Evolutionary conservation across 2,113 vertebrate genomes (phyloP).

Genomic region (Nyctibius bracteatus): DNA sequence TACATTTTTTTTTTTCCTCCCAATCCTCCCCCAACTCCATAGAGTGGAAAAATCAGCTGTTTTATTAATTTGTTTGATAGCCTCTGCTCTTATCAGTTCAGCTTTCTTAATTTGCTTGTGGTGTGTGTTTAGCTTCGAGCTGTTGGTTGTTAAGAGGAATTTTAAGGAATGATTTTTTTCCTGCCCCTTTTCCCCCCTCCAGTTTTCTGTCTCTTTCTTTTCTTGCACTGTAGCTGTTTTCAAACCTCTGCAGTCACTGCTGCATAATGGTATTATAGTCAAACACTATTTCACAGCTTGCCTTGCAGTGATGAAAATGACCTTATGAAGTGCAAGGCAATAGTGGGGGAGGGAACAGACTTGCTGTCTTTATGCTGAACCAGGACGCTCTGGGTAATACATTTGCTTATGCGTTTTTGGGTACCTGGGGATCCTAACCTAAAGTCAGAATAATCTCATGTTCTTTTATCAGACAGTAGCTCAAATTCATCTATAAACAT

Average conservation of each 20-base stretch:
- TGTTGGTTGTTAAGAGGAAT: neutral
- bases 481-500: neutral
- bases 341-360: neutral
- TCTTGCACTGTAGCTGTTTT: neutral
- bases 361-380: neutral
- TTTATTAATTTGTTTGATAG: neutral
- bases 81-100: neutral
- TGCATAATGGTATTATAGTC: neutral
- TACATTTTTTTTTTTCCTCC: neutral
- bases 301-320: neutral
- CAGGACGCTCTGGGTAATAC: neutral
- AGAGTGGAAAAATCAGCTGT: neutral
- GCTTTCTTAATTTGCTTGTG: neutral
- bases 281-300: neutral
- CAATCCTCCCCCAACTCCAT: neutral
- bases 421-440: neutral
- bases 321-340: neutral
- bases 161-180: neutral
- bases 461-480: neutral
- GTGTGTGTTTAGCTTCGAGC: neutral
- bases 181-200: fast-evolving
- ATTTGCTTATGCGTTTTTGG: neutral
- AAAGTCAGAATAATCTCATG: neutral
- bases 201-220: neutral
- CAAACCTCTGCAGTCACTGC: neutral